phyloP scores from a whole-genome alignment of 2,888 invertebrate genomes.

The Neelides folsomi region DNA sequence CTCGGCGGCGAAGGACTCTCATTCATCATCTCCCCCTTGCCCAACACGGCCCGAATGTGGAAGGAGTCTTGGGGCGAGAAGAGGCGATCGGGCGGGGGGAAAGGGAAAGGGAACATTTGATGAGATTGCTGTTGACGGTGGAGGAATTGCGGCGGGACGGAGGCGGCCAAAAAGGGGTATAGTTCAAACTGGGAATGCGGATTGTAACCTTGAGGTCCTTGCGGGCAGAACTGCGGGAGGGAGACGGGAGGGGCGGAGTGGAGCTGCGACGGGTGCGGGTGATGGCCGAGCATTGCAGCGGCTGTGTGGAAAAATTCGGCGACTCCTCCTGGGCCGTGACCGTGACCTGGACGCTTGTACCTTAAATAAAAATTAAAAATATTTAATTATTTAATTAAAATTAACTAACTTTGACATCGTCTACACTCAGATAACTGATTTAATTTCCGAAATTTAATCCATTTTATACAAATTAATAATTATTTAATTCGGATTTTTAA shows the following conservation, averaged over 20 bases:
- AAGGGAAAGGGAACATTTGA: slow-evolving; percentile 1
- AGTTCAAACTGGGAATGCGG: slow-evolving; percentile 18
- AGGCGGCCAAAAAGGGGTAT: slow-evolving; percentile 23
- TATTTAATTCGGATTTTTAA: no score
- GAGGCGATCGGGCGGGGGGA: slow-evolving; percentile 5
- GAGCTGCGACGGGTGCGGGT: slow-evolving; percentile 9
- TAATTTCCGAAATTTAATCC: no score
- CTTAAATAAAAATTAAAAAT: no score
- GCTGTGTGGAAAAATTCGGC: slow-evolving; percentile 30
- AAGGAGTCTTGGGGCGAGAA: not conserved
- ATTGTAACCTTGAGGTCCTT: slow-evolving; percentile 9
- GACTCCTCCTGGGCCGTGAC: slow-evolving; percentile 16
- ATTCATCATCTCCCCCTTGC: not conserved
- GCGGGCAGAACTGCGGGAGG: slow-evolving; percentile 19
- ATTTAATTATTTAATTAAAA: no score
- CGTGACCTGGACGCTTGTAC: slow-evolving; percentile 27
- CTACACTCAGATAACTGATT: no score
- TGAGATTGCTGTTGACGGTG: slow-evolving; percentile 1
- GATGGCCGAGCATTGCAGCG: slow-evolving; percentile 20
- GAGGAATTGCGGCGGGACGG: slow-evolving; percentile 10
- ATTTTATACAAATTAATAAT: no score
- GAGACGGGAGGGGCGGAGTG: not conserved
- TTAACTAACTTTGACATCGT: no score
- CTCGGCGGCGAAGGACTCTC: not conserved
- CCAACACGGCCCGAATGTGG: not conserved